Evolutionary conservation across 2,888 invertebrate genomes (phyloP).

Genomic region (Andrena praecox): DNA sequence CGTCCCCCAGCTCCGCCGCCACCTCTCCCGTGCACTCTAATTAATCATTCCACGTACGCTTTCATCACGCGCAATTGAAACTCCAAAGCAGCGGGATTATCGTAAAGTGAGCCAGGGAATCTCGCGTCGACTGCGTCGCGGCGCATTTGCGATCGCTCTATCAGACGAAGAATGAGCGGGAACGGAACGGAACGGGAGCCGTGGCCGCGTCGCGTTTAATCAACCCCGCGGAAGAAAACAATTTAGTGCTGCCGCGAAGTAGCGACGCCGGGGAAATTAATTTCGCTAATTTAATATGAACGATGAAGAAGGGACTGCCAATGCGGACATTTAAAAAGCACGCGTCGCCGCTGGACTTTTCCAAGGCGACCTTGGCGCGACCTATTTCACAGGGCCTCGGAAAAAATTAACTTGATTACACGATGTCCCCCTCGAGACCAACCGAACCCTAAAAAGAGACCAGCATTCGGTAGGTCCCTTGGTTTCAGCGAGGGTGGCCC

Average conservation of each 20-base stretch:
- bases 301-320: background rate
- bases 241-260: background rate
- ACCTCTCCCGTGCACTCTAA: slow-evolving; percentile 27
- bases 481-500: background rate
- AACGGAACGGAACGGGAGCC: background rate
- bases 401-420: slow-evolving; percentile 2
- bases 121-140: background rate
- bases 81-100: slow-evolving; percentile 28
- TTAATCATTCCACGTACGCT: slow-evolving; percentile 47
- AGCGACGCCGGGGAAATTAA: background rate
- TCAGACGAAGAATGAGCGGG: background rate
- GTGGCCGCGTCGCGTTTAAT: background rate
- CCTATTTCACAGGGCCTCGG: background rate
- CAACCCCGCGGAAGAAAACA: background rate
- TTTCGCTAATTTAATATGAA: background rate
- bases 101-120: slow-evolving; percentile 11
- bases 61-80: slow-evolving; percentile 28
- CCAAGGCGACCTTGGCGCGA: background rate
- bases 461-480: background rate
- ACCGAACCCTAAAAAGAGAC: background rate
- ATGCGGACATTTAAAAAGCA: background rate
- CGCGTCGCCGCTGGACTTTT: background rate
- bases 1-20: background rate
- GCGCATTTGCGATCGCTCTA: slow-evolving; percentile 11
- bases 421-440: background rate